Evolutionary conservation across 2,113 vertebrate genomes (phyloP), one percentile per base, ranked within the genome.

Genomic region (Greenwoodochromis staneri): DNA sequence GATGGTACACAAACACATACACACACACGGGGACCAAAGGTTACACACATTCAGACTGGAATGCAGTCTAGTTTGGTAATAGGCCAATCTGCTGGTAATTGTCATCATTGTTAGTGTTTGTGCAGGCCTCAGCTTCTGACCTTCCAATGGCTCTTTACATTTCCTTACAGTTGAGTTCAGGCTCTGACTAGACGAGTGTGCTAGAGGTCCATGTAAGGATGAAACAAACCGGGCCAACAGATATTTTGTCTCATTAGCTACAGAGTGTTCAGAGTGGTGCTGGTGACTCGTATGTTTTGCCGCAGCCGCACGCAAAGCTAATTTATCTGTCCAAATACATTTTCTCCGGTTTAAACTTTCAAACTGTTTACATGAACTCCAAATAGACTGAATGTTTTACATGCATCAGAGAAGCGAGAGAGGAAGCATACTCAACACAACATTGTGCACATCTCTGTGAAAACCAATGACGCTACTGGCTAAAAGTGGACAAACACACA

Each of bases 51-150:
- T 87, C 91, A 88, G 82, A 91, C 86, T 80, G 94, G 91, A 93
- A 93, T 94, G 88, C 85, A 81, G 92, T 89, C 89, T 91, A 90
- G 84, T 92, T 85, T 89, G 91, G 88, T 93, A 93, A 94, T 92
- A 82, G 91, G 82, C 89, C 91, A 93, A 95, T 95, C 93, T 94
- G 89, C 83, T 86, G 88, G 90, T 94, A 94, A 95, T 94, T 93
- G 87, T 92, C 87, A 66, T 87, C 92, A 90, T 91, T 91, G 92
- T 94, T 92, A 85, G 88, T 86, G 78, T 94, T 94, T 89, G 88
- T 87, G 90, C 88, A 83, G 90, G 88, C 49, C 51, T 92, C 86
- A 87, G 86, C 87, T 92, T 80, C 84, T 93, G 94, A 95, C 91
- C 94, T 87, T 3, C 34, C 57, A 14, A 14, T 27, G 71, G 84